Percentiles rank a stretch among this genome's conserved stretches.
These are phyloP conservation scores for Aotus griseimembra DNA, from an alignment of 2,797 vertebrate species.

Conservation along the genomic window DNA sequence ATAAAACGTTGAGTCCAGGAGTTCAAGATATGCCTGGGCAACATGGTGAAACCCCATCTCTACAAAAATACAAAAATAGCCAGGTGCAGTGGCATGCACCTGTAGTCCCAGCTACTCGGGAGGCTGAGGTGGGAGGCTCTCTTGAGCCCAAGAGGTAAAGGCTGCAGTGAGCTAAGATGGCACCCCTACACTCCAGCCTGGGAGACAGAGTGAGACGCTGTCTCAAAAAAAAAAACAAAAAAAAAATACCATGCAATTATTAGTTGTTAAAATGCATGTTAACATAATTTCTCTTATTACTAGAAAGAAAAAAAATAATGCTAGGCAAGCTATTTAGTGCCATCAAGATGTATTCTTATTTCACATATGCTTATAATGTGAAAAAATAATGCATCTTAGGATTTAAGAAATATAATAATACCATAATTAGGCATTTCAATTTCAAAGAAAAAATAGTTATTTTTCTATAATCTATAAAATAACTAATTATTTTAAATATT, in stretches of 20 bases:
- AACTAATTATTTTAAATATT: background rate
- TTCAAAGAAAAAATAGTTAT: slow-evolving; percentile 42
- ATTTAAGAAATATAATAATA: slow-evolving; percentile 38
- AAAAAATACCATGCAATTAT: background rate
- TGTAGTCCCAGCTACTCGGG: background rate
- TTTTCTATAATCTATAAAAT: background rate
- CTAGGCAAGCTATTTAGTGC: background rate
- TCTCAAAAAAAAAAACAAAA: background rate
- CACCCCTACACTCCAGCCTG: background rate
- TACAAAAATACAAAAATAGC: background rate
- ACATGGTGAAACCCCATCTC: background rate
- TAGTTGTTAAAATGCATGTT: background rate
- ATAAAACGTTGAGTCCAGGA: background rate
- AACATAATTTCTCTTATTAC: slow-evolving; percentile 30
- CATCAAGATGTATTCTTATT: background rate
- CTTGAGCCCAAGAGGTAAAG: background rate
- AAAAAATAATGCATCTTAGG: background rate
- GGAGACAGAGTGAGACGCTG: background rate
- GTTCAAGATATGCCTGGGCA: background rate
- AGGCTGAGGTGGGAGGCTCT: background rate
- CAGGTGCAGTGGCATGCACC: background rate
- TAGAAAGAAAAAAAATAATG: background rate
- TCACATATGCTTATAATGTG: slow-evolving; percentile 10
- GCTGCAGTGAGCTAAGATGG: background rate
- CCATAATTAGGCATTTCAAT: slow-evolving; percentile 21